Percentiles rank a stretch among this genome's conserved stretches.
Conservation (phyloP, 2,797 vertebrate genomes). For the Sphenopsis melanotis region DNA sequence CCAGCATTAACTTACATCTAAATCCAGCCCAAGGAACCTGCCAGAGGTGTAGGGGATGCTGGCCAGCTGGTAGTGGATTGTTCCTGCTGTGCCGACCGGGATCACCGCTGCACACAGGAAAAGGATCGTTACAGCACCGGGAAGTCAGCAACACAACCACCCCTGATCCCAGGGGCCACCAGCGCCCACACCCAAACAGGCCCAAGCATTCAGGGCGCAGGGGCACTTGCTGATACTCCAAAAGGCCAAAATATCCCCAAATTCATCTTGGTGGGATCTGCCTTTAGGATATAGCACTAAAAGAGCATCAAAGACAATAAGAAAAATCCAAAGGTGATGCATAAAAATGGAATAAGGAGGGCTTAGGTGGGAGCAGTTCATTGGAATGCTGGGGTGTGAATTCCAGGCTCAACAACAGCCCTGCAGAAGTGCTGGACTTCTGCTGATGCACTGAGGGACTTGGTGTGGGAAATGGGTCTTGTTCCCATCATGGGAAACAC, state of each 20-base stretch:
- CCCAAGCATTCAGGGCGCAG: rapidly evolving
- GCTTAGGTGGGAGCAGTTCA: rapidly evolving
- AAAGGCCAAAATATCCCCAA: background rate
- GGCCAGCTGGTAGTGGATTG: background rate
- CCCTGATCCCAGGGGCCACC: background rate
- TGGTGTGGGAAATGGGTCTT: rapidly evolving
- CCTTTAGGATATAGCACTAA: rapidly evolving
- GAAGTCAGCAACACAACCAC: background rate
- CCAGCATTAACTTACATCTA: background rate
- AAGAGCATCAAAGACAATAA: rapidly evolving
- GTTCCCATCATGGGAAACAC: rapidly evolving
- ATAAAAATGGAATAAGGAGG: rapidly evolving
- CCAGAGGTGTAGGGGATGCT: background rate
- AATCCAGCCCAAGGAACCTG: background rate
- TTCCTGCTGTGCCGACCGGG: background rate
- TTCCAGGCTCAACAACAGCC: background rate
- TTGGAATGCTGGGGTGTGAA: background rate
- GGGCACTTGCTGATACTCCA: background rate
- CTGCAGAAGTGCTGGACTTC: background rate
- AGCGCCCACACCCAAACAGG: background rate
- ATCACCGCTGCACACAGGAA: background rate
- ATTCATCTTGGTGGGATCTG: background rate
- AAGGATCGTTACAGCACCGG: rapidly evolving
- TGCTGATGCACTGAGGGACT: rapidly evolving
- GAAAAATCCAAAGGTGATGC: background rate